Evolutionary conservation across 2,113 vertebrate species (phyloP).

Genomic region (Athene noctua): DNA sequence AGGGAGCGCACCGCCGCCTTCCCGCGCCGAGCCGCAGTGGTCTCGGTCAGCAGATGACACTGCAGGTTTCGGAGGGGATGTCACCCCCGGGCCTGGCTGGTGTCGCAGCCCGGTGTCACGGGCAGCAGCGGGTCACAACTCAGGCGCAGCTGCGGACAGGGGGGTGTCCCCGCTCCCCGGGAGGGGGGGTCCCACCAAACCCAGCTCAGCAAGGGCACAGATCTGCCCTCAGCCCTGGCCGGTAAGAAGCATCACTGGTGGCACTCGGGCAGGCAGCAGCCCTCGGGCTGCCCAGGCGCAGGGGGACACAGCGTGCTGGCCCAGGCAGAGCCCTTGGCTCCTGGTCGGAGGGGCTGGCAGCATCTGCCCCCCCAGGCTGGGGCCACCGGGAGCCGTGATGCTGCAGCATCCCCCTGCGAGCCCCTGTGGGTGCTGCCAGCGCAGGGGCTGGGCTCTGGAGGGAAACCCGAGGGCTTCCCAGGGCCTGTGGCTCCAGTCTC

Average conservation of each 20-base stretch:
- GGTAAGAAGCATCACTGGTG: accelerated
- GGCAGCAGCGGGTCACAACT: too few relatives aligned
- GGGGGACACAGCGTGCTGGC: not conserved
- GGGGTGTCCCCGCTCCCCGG: not conserved
- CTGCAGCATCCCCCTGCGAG: not conserved
- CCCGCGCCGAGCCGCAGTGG: not conserved
- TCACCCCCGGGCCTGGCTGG: not conserved
- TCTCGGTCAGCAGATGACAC: not conserved
- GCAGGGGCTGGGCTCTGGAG: not conserved
- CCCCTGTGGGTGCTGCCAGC: not conserved
- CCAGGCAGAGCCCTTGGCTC: not conserved
- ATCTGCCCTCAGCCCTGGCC: accelerated
- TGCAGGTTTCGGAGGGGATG: not conserved
- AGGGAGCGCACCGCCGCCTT: not conserved
- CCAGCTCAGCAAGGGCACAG: not conserved
- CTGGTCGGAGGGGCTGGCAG: not conserved
- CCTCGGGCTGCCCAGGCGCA: not conserved
- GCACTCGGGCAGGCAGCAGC: not conserved
- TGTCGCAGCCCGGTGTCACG: too few relatives aligned
- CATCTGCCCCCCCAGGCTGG: too few relatives aligned
- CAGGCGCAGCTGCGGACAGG: accelerated
- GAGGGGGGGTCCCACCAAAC: not conserved
- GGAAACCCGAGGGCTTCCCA: not conserved
- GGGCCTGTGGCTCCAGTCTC: not conserved
- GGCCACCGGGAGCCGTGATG: not conserved